Conservation (phyloP, 2,888 invertebrate species). For the Drosophila antonietae region DNA sequence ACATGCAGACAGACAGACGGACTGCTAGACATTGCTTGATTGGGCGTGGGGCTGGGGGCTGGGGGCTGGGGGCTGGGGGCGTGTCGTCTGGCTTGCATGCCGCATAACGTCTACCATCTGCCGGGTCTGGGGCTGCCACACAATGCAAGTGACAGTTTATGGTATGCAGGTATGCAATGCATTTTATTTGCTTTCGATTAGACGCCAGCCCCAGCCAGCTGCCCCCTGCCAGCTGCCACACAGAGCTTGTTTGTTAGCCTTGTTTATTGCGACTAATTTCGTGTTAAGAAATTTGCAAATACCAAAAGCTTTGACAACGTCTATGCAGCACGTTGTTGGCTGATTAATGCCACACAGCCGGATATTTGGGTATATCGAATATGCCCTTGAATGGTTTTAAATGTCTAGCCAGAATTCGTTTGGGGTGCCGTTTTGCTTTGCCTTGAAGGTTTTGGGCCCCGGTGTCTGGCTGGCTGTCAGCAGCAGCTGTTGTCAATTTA, state of each 20-base stretch:
- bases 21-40: constrained; percentile 12
- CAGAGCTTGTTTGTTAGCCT: constrained; percentile 64
- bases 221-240: neutral
- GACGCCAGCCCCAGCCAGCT: constrained; percentile 28
- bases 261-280: constrained; percentile 78
- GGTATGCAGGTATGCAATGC: constrained; percentile 77
- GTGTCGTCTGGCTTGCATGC: constrained; percentile 41
- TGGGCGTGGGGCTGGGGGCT: neutral
- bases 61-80: constrained; percentile 24
- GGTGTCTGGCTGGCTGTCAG: constrained; percentile 55
- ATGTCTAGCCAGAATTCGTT: constrained; percentile 12
- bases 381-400: constrained; percentile 33
- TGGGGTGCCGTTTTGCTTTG: neutral
- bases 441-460: neutral
- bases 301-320: constrained; percentile 55
- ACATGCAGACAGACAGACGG: constrained; percentile 17
- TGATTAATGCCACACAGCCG: constrained; percentile 47
- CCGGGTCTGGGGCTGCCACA: constrained; percentile 31
- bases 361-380: constrained; percentile 41
- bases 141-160: constrained; percentile 77
- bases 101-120: constrained; percentile 28
- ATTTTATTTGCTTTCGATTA: constrained; percentile 80
- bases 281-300: constrained; percentile 78
- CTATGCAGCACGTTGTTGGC: constrained; percentile 34
- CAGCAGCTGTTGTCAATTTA: constrained; percentile 60